Conservation (phyloP, 2,113 vertebrate genomes). For the Orthonyx spaldingii region DNA sequence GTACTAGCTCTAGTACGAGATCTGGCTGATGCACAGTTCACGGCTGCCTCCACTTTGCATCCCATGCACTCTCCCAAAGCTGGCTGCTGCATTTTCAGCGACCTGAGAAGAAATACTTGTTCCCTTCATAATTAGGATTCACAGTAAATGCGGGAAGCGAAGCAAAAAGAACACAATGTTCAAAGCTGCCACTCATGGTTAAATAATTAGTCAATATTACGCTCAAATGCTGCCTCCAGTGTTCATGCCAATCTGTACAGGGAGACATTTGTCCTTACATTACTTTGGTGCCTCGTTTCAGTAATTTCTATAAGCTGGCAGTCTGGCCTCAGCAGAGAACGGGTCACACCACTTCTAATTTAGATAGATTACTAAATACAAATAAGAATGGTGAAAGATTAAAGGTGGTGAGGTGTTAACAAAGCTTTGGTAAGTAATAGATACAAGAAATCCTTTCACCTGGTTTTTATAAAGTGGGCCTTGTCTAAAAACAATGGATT, state of each 20-base stretch:
- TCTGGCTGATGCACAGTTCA: conserved; percentile 4
- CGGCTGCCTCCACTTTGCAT: neutral
- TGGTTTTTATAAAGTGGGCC: neutral
- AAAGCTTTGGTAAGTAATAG: neutral
- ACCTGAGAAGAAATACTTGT: conserved; percentile 56
- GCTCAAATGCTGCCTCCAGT: conserved; percentile 42
- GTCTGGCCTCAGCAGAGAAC: conserved; percentile 22
- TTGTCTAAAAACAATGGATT: neutral
- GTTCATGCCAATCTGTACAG: conserved; percentile 42
- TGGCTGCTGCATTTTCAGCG: neutral
- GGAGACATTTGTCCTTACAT: conserved; percentile 32
- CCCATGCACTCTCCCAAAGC: conserved; percentile 16
- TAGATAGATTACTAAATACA: conserved; percentile 38
- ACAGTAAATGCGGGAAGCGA: conserved; percentile 66
- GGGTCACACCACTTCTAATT: conserved; percentile 11
- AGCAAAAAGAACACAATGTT: conserved; percentile 71
- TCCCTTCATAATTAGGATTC: conserved; percentile 67
- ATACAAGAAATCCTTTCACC: conserved; percentile 25
- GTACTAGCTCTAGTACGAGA: neutral
- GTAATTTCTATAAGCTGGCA: conserved; percentile 54
- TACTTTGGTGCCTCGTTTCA: conserved; percentile 16
- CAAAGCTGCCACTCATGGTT: conserved; percentile 69
- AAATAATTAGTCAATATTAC: conserved; percentile 73
- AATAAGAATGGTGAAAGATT: conserved; percentile 25
- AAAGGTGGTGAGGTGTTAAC: conserved; percentile 1